Conservation (phyloP, 1,140 invertebrate species). For the Anastrepha ludens region DNA sequence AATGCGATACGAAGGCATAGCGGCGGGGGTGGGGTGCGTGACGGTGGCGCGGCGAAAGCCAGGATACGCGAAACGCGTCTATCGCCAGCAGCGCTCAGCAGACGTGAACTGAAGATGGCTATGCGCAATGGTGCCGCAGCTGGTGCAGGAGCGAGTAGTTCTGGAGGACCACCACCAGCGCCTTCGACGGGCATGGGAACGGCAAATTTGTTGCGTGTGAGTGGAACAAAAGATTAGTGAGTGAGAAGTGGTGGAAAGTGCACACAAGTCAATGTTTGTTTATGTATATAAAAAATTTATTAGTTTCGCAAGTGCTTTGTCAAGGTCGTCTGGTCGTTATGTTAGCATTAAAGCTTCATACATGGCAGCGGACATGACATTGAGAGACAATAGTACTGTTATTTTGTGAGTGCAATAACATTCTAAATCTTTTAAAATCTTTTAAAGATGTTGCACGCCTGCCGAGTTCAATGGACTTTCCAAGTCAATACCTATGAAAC, state of each 20-base stretch:
- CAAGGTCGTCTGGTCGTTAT: too few species aligned
- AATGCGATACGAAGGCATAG: constrained; percentile 56
- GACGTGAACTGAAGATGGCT: constrained; percentile 70
- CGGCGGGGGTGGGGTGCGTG: background rate
- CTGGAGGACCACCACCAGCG: constrained; percentile 65
- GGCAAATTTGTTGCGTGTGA: constrained; percentile 52
- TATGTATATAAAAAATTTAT: too few species aligned
- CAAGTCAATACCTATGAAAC: too few species aligned
- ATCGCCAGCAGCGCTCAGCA: constrained; percentile 63
- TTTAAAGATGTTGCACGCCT: too few species aligned
- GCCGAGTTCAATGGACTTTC: too few species aligned
- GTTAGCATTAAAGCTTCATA: background rate
- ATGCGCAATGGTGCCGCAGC: constrained; percentile 59
- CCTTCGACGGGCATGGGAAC: constrained; percentile 63
- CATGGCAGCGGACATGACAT: background rate
- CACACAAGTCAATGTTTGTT: too few species aligned
- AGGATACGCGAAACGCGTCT: constrained; percentile 61
- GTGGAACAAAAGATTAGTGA: background rate
- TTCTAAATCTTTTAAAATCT: too few species aligned
- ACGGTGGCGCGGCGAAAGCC: background rate
- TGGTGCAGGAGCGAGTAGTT: constrained; percentile 53
- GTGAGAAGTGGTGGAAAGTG: background rate
- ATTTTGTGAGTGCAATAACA: too few species aligned
- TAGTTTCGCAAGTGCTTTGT: too few species aligned
- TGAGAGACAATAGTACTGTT: too few species aligned